Evolutionary conservation across 2,888 invertebrate genomes (phyloP).

Genomic region (Xanthorhoe designata): DNA sequence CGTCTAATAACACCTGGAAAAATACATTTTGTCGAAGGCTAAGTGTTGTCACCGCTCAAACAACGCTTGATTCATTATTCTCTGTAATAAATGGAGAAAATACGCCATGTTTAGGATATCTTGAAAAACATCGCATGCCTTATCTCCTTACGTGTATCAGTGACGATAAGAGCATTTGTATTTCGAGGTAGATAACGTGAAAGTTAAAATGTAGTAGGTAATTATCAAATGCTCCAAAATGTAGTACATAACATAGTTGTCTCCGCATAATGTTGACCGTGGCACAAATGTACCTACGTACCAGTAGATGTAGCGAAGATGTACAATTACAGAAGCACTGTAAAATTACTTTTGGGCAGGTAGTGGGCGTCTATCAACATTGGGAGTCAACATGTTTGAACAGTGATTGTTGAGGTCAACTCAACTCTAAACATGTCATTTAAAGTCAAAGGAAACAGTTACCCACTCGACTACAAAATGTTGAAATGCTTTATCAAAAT

Average conservation of each 20-base stretch:
- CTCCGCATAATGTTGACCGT: slow-evolving; percentile 22
- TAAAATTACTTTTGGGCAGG: slow-evolving; percentile 40
- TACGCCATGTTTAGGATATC: slow-evolving; percentile 48
- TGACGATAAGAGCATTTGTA: slow-evolving; percentile 58
- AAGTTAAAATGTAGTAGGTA: slow-evolving; percentile 46
- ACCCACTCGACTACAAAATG: slow-evolving; percentile 36
- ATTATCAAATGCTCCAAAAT: slow-evolving; percentile 39
- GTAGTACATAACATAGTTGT: background rate
- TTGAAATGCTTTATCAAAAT: slow-evolving; percentile 33
- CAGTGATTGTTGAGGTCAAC: slow-evolving; percentile 61
- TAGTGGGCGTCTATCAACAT: slow-evolving; percentile 70
- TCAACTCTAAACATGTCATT: slow-evolving; percentile 54
- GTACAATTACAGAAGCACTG: slow-evolving; percentile 44
- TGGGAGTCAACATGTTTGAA: slow-evolving; percentile 55
- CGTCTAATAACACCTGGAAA: slow-evolving; percentile 56
- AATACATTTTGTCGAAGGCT: slow-evolving; percentile 25
- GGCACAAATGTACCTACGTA: slow-evolving; percentile 14
- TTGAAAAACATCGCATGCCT: slow-evolving; percentile 54
- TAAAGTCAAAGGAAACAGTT: slow-evolving; percentile 47
- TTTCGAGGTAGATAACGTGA: slow-evolving; percentile 53
- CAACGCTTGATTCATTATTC: slow-evolving; percentile 41
- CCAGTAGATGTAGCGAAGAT: slow-evolving; percentile 24
- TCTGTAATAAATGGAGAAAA: slow-evolving; percentile 42
- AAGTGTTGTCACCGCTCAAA: slow-evolving; percentile 25
- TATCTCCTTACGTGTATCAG: slow-evolving; percentile 63